Conservation (phyloP, 2,113 vertebrate species). For the Eonycteris spelaea region DNA sequence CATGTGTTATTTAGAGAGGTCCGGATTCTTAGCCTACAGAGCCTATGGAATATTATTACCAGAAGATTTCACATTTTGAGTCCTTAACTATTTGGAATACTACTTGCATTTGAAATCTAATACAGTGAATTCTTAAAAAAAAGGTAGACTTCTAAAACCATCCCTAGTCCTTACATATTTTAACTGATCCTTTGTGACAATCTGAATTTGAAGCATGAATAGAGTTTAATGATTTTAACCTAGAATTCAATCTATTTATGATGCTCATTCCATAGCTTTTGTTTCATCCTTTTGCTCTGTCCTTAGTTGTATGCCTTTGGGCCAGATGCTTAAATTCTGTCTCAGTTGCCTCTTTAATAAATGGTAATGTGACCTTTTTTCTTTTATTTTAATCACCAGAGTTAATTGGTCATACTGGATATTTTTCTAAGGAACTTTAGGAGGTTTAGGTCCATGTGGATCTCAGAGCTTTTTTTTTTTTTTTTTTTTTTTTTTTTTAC, state of each 20-base stretch:
- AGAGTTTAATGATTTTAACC: constrained; percentile 15
- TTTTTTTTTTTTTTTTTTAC: constrained; percentile 22
- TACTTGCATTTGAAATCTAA: constrained; percentile 1
- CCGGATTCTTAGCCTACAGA: background rate
- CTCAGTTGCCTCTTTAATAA: background rate
- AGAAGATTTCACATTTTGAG: background rate
- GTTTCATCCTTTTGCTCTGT: background rate
- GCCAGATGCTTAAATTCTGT: background rate
- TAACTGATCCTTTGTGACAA: background rate
- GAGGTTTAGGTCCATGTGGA: background rate
- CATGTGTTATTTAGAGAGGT: background rate
- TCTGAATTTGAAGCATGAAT: constrained; percentile 23
- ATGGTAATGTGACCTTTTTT: background rate
- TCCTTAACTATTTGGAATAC: background rate
- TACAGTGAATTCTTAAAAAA: constrained; percentile 1
- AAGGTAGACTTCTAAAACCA: background rate
- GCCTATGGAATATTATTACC: background rate
- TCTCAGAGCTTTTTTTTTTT: background rate
- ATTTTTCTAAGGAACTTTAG: constrained; percentile 7
- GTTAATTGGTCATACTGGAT: background rate
- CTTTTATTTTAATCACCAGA: background rate
- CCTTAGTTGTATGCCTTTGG: background rate
- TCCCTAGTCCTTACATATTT: background rate
- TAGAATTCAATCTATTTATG: background rate
- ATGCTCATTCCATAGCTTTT: background rate